phyloP scores from a whole-genome alignment of 2,797 vertebrate genomes.

The Geotria australis region DNA sequence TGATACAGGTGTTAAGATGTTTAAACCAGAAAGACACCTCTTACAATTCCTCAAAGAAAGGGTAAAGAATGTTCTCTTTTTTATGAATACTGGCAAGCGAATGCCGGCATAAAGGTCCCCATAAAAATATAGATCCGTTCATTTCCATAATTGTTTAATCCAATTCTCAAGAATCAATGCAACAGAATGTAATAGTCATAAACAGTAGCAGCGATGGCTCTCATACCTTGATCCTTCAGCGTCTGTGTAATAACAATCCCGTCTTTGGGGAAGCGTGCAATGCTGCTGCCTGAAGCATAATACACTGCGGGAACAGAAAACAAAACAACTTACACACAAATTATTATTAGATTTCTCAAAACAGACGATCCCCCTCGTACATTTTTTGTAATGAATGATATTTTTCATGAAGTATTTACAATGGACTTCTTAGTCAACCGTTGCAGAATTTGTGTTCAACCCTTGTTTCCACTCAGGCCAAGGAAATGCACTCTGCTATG shows the following conservation, averaged over 20 bases:
- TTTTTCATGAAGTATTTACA: not conserved
- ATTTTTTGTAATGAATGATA: too few relatives aligned
- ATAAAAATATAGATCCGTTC: too few relatives aligned
- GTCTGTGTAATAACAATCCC: constrained; percentile 76
- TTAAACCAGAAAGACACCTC: too few relatives aligned
- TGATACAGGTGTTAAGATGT: too few relatives aligned
- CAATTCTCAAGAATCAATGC: too few relatives aligned
- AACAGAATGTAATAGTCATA: too few relatives aligned
- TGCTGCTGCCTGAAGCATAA: constrained; percentile 87
- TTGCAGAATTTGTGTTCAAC: not conserved
- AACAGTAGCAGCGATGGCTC: too few relatives aligned
- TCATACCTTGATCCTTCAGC: constrained; percentile 83
- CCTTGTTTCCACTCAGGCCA: not conserved
- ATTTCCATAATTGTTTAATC: too few relatives aligned
- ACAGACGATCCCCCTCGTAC: not conserved
- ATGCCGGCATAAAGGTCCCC: too few relatives aligned
- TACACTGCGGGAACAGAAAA: constrained; percentile 33
- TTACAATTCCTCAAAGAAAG: too few relatives aligned
- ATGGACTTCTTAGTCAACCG: not conserved
- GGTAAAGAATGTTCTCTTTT: too few relatives aligned
- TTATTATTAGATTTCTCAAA: not conserved
- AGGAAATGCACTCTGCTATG: not conserved
- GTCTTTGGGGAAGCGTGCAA: constrained; percentile 74
- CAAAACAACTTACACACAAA: not conserved
- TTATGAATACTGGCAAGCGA: too few relatives aligned